Evolutionary conservation across 2,113 vertebrate species (phyloP), one percentile per base, ranked within the genome.

Genomic region (Macquaria ambigua): DNA sequence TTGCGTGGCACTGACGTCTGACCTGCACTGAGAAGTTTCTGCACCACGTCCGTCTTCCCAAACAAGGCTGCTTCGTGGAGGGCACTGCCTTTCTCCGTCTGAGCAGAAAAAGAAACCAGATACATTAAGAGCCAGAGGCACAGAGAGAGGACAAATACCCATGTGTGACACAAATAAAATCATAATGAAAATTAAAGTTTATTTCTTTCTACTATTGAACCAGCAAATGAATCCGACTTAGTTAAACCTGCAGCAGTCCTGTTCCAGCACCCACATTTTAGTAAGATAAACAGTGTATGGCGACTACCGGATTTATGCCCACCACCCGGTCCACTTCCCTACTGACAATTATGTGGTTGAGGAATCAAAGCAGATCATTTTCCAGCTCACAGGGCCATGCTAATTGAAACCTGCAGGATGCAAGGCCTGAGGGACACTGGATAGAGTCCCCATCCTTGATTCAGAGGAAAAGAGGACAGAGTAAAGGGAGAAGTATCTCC

Each of bases 31-130:
- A 99, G 97, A 85, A 99, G 97, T 93, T 97, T 98, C 95, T 98
- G 98, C 52, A 99, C 98, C 94, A 99, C 98, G 89, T 99, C 98
- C 15, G 95, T 97, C 96, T 99, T 99, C 89, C 98, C 98, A 94
- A 97, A 99, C 89, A 99, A 96, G 86, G 98, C 98, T 63, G 98
- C 98, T 95, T 99, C 98, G 48, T 99, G 98, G 91, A 99, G 97
- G 92, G 98, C 98, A 81, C 98, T 99, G 95, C 98, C 98, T 95
- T 98, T 99, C 93, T 99, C 98, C 74, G 98, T 99, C 98, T 99
- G 95, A 55, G 92, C 74, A 87, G 14, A 72, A 61, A 83, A 6
- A 39, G 8, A 84, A 68, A 56, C 9, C 46, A 61, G 18, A 53
- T 31, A 2, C 16, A 76, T 14, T 34, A 78, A 21, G 11, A 52